phyloP scores from a whole-genome alignment of 2,113 vertebrate species.

The Oenanthe melanoleuca region DNA sequence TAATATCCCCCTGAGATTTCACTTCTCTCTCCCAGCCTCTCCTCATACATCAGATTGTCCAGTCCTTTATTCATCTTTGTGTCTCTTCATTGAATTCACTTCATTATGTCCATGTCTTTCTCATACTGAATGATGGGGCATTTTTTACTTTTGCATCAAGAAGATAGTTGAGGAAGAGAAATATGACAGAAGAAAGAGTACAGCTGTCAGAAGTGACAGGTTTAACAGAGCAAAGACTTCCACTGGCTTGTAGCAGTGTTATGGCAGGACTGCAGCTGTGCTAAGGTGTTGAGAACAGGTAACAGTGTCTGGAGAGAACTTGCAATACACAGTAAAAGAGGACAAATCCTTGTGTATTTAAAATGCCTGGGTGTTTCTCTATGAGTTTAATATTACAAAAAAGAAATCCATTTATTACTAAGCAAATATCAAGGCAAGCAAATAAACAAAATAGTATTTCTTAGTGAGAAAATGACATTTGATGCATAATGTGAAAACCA shows the following conservation, averaged over 20 bases:
- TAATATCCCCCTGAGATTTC: background rate
- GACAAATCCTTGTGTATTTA: background rate
- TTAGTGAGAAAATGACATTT: slow-evolving; percentile 14
- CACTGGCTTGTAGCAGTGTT: background rate
- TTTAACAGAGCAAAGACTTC: background rate
- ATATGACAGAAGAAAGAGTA: background rate
- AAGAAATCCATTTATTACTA: background rate
- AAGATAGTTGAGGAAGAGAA: background rate
- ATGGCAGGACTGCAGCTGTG: background rate
- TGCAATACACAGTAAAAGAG: background rate
- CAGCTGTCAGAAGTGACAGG: background rate
- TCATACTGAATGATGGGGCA: background rate
- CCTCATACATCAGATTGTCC: background rate
- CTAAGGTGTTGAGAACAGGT: background rate
- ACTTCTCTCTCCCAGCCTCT: background rate
- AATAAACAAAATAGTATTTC: background rate
- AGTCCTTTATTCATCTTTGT: background rate
- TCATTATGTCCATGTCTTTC: background rate
- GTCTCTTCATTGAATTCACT: background rate
- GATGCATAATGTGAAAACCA: background rate
- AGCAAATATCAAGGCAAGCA: background rate
- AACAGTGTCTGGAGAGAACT: background rate
- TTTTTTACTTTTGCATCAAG: background rate
- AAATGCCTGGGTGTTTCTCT: background rate
- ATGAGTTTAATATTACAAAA: background rate